A percentile compares a stretch with the other conserved stretches of the same genome.
These are phyloP conservation scores for Biston stratarius DNA, from an alignment of 2,888 invertebrate species.

Conservation along the genomic window DNA sequence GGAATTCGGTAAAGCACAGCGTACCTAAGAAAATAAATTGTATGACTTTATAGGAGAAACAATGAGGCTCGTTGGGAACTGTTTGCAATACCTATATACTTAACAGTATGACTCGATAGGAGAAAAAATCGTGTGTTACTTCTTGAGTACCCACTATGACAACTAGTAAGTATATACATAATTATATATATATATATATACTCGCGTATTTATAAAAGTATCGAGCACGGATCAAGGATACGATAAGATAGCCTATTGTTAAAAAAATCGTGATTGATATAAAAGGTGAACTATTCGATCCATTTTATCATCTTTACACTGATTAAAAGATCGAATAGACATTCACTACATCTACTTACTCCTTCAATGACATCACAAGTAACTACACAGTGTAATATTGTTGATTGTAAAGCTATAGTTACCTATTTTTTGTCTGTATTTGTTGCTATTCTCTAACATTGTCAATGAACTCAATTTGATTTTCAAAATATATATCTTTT, in stretches of 20 bases:
- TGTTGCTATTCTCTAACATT: conserved; percentile 9
- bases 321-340: neutral
- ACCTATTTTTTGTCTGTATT: neutral
- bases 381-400: neutral
- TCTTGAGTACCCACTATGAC: no score
- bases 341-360: neutral
- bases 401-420: neutral
- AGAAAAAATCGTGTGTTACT: no score
- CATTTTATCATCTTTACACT: neutral
- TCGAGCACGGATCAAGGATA: neutral
- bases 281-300: neutral
- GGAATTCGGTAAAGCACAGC: no score
- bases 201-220: no score
- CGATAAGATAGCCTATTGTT: neutral
- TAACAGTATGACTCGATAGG: no score
- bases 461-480: conserved; percentile 4
- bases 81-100: no score
- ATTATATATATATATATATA: no score
- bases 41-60: neutral
- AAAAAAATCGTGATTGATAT: neutral
- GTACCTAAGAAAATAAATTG: neutral
- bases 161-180: no score
- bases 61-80: neutral
- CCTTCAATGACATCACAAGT: neutral
- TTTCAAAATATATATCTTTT: conserved; percentile 17